Percentiles rank a stretch among this genome's conserved stretches.
Conservation (phyloP, 2,797 vertebrate species). For the Urophycis tenuis region DNA sequence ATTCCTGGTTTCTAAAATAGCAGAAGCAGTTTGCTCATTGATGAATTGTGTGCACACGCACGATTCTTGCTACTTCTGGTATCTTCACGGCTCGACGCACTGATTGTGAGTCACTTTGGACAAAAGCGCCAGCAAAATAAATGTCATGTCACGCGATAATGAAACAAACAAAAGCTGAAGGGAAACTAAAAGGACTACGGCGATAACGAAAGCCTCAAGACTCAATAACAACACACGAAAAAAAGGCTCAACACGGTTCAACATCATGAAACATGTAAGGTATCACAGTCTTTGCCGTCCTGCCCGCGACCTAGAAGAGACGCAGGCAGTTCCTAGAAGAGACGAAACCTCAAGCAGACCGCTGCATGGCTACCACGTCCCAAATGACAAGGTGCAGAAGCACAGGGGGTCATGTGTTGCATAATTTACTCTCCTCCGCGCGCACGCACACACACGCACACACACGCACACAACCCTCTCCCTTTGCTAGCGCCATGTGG, state of each 20-base stretch:
- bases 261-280: background rate
- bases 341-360: conserved; percentile 30
- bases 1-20: background rate
- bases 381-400: background rate
- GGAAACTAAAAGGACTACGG: background rate
- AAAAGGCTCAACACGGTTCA: background rate
- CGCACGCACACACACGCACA: too few species aligned
- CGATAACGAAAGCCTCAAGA: background rate
- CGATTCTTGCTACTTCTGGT: too few species aligned
- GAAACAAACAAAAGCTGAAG: background rate
- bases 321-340: conserved; percentile 21
- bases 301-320: background rate
- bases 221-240: background rate
- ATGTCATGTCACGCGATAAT: too few species aligned
- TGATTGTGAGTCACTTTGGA: too few species aligned
- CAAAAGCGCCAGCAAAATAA: too few species aligned
- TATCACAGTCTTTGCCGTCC: conserved; percentile 3
- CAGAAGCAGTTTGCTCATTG: too few species aligned
- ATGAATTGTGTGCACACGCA: too few species aligned
- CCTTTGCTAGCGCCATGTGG: conserved; percentile 43
- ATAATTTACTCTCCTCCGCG: background rate
- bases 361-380: background rate
- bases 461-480: background rate
- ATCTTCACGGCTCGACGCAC: too few species aligned
- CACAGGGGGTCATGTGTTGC: background rate